These are phyloP conservation scores for Hyphantria cunea DNA, from an alignment of 1,140 invertebrate species.

Conservation along the genomic window DNA sequence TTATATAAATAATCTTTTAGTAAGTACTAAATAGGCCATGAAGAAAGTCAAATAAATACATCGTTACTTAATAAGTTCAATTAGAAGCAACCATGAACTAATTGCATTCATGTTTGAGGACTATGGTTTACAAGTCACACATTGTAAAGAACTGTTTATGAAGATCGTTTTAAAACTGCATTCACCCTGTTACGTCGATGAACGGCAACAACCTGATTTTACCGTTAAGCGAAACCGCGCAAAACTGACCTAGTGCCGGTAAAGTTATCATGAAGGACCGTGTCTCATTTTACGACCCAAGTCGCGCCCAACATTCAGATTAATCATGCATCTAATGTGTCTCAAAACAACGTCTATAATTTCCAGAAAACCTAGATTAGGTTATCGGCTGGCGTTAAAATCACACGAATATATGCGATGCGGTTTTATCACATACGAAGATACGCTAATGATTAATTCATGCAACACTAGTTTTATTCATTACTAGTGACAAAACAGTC, in stretches of 20 bases:
- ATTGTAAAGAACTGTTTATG: constrained; percentile 38
- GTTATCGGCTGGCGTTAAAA: constrained; percentile 51
- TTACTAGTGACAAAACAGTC: constrained; percentile 39
- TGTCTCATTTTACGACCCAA: constrained; percentile 59
- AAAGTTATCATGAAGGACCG: constrained; percentile 73
- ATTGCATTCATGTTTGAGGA: constrained; percentile 31
- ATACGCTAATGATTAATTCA: constrained; percentile 51
- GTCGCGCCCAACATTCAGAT: constrained; percentile 30
- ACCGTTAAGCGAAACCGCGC: constrained; percentile 76
- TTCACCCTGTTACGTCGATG: constrained; percentile 71
- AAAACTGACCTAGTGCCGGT: constrained; percentile 79
- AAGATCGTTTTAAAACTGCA: constrained; percentile 74
- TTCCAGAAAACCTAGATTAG: constrained; percentile 13
- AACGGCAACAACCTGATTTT: constrained; percentile 77
- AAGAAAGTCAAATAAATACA: too few relatives aligned
- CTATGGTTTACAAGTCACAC: constrained; percentile 43
- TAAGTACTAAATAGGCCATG: background rate
- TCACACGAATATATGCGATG: constrained; percentile 41
- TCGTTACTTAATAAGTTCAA: constrained; percentile 51
- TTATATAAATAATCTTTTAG: constrained; percentile 9
- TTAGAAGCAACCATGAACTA: constrained; percentile 19
- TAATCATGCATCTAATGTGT: constrained; percentile 22
- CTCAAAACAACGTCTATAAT: background rate
- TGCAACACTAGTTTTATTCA: constrained; percentile 34
- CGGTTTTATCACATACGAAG: constrained; percentile 60